phyloP scores from a whole-genome alignment of 2,113 vertebrate species.

The Carlito syrichta region DNA sequence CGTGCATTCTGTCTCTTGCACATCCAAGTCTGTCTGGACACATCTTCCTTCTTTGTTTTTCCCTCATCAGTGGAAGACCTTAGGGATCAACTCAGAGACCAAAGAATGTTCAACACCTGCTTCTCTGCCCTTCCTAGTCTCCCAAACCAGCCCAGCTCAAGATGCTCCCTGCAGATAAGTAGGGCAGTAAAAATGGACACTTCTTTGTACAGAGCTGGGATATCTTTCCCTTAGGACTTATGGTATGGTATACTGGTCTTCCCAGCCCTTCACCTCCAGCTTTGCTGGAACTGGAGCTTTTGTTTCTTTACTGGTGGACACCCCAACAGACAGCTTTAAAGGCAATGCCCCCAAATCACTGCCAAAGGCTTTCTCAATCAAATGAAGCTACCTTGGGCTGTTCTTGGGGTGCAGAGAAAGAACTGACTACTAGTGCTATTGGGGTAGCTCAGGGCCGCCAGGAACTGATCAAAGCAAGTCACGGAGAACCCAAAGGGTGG shows the following conservation, averaged over 20 bases:
- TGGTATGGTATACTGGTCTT: no score
- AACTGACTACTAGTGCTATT: background rate
- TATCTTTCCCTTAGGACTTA: background rate
- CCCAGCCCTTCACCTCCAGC: fast-evolving
- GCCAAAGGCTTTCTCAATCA: background rate
- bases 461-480: background rate
- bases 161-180: background rate
- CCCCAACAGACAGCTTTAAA: no score
- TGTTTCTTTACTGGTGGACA: background rate
- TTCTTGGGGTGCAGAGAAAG: background rate
- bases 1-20: background rate
- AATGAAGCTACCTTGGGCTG: background rate
- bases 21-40: background rate
- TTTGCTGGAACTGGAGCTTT: background rate
- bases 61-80: background rate
- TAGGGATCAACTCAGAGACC: background rate
- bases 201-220: background rate
- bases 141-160: background rate
- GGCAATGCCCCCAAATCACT: background rate
- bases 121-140: background rate
- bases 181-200: background rate
- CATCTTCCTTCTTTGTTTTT: no score
- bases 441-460: no score
- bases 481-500: fast-evolving
- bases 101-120: background rate